Base-by-base conservation (phyloP, 2,113 vertebrate species). In the Crotalus tigris region DNA sequence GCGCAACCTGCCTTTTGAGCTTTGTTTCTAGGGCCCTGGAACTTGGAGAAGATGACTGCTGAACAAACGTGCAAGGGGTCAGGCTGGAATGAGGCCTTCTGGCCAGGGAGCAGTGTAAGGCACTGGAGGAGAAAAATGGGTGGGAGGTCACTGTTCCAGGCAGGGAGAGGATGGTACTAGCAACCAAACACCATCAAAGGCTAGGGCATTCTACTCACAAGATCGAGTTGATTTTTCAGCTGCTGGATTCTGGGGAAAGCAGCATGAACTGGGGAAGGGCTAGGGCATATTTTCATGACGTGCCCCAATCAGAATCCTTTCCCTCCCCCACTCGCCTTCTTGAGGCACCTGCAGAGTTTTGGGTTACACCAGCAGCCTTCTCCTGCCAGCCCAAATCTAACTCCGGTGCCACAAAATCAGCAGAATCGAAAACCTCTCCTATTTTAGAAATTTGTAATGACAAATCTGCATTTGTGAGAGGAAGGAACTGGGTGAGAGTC, bases 311-410 rank as follows among this genome's bases (percentile, higher is more conserved):
- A 39, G 29, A 49, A 39, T 19, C 13, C 9, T 24, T 11, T 3
- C 1, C 3, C 7, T 3, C 3, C n/a, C 33, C 15, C 46, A 46
- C 46, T 15, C 33, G 1, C 2, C 24, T 0, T 24, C 9, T 59
- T 15, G 11, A 23, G 23, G 53, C 8, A 69, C 61, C 87, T 81
- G 44, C 15, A 23, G 21, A 17, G 87, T 9, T 69, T 75, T 4
- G 51, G 33, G 75, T 57, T 12, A 85, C 75, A 3, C 7, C 44
- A 17, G 17, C n/a, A 1, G 51, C 21, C n/a, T 12, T 51, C 29
- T 75, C 53, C 8, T 53, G 87, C 75, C 75, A 81, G 33, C 75
- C 75, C 75, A 81, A 21, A 44, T 44, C 17, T 81, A 81, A 44
- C 17, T 17, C 75, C 0, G 7, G 17, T 81, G 33, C 75, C 75